Evolutionary conservation across 1,140 invertebrate species (phyloP).

Genomic region (Drosophila willistoni): DNA sequence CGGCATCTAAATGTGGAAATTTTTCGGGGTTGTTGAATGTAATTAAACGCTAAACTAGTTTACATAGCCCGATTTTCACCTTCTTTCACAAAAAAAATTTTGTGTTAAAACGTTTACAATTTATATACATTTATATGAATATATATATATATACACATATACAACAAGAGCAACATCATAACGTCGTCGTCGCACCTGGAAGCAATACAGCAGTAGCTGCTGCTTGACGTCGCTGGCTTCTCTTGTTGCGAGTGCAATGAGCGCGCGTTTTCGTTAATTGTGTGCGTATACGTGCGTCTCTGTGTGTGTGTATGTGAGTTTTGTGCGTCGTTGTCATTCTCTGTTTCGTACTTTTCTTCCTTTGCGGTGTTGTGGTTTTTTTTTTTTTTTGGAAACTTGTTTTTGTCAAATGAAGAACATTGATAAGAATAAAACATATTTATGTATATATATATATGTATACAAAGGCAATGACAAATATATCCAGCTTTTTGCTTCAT

Average conservation of each 20-base stretch:
- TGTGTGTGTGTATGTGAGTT: background rate
- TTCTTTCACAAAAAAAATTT: slow-evolving; percentile 33
- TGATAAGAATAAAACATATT: slow-evolving; percentile 10
- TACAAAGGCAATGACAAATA: background rate
- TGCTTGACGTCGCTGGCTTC: slow-evolving; percentile 7
- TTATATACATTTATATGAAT: slow-evolving; percentile 7
- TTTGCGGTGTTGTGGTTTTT: slow-evolving; percentile 4
- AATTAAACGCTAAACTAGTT: slow-evolving; percentile 50
- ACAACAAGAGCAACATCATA: slow-evolving; percentile 19
- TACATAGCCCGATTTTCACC: slow-evolving; percentile 8
- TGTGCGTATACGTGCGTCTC: slow-evolving; percentile 1
- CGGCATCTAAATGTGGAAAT: slow-evolving; percentile 1
- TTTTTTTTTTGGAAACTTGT: slow-evolving; percentile 1
- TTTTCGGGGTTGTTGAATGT: slow-evolving; percentile 25
- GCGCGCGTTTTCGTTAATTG: slow-evolving; percentile 9
- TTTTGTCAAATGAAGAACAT: slow-evolving; percentile 7
- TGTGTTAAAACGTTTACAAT: slow-evolving; percentile 21
- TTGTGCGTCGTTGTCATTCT: slow-evolving; percentile 13
- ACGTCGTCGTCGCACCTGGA: slow-evolving; percentile 6
- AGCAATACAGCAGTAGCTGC: background rate
- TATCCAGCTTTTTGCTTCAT: background rate
- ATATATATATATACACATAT: slow-evolving; percentile 9
- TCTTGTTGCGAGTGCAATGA: slow-evolving; percentile 13
- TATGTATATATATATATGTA: too few species aligned
- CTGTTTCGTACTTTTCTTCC: slow-evolving; percentile 12